Evolutionary conservation across 2,797 vertebrate species (phyloP).

Genomic region (Epinephelus malabaricus): DNA sequence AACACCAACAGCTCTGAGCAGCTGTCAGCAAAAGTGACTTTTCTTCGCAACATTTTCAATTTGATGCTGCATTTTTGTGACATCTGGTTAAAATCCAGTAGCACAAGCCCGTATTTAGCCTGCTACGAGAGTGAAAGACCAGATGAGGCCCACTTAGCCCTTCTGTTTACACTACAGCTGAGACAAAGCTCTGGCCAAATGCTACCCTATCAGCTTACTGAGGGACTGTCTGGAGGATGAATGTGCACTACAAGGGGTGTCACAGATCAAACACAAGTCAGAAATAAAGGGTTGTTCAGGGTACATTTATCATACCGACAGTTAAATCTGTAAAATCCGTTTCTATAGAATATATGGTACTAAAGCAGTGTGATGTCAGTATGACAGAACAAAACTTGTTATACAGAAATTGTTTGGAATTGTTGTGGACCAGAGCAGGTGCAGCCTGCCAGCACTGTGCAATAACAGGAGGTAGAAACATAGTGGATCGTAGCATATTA

Average conservation of each 20-base stretch:
- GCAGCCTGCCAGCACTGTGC: background rate
- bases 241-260: constrained; percentile 41
- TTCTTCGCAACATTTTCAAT: constrained; percentile 36
- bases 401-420: background rate
- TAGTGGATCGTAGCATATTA: background rate
- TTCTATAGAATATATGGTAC: constrained; percentile 6
- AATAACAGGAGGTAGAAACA: background rate
- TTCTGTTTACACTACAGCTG: constrained; percentile 72
- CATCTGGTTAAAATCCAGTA: constrained; percentile 66
- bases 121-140: constrained; percentile 61
- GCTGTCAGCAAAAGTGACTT: constrained; percentile 29
- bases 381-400: constrained; percentile 1
- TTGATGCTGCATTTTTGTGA: constrained; percentile 48
- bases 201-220: constrained; percentile 73
- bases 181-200: constrained; percentile 76
- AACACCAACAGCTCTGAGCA: constrained; percentile 27
- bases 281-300: constrained; percentile 25
- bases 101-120: constrained; percentile 49
- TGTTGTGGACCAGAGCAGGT: constrained; percentile 43
- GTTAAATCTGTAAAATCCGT: constrained; percentile 11
- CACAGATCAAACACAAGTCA: constrained; percentile 51
- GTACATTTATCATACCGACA: constrained; percentile 40
- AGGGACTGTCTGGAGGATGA: constrained; percentile 63
- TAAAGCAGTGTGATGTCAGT: background rate
- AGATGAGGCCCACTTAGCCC: constrained; percentile 71